Percentiles rank a stretch among this genome's conserved stretches.
These are phyloP conservation scores for Trachythela sp. DNA, from an alignment of 64 coral and sea anemone genomes.

Conservation along the genomic window DNA sequence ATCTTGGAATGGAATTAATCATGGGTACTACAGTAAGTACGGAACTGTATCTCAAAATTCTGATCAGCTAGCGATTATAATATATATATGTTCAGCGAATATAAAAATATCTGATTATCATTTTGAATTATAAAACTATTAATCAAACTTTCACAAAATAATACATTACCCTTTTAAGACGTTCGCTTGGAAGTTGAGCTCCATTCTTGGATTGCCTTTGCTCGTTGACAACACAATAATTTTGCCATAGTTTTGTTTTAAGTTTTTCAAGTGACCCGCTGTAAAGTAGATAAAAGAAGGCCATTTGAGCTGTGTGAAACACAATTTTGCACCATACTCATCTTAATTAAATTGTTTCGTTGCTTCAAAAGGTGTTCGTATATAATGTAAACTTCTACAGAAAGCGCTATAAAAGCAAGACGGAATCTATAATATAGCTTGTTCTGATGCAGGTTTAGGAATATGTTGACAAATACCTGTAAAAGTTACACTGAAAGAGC, in stretches of 20 bases:
- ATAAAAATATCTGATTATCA: background rate
- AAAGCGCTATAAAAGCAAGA: too few relatives aligned
- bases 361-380: too few relatives aligned
- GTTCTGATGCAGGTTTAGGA: too few relatives aligned
- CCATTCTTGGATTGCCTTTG: slow-evolving; percentile 66
- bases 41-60: too few relatives aligned
- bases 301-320: too few relatives aligned
- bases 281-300: background rate
- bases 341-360: too few relatives aligned
- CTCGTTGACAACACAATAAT: slow-evolving; percentile 81
- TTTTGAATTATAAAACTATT: background rate
- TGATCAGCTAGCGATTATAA: too few relatives aligned
- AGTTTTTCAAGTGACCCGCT: slow-evolving; percentile 86
- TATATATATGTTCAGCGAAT: too few relatives aligned
- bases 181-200: slow-evolving; percentile 88
- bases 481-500: slow-evolving; percentile 70
- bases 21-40: too few relatives aligned
- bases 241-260: slow-evolving; percentile 75
- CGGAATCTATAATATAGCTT: too few relatives aligned
- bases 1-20: background rate
- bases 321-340: too few relatives aligned
- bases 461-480: slow-evolving; percentile 45
- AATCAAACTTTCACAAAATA: background rate
- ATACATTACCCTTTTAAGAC: slow-evolving; percentile 74
- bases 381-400: too few relatives aligned